Conservation (phyloP, 2,797 vertebrate species). For the Oryzias sinensis region DNA sequence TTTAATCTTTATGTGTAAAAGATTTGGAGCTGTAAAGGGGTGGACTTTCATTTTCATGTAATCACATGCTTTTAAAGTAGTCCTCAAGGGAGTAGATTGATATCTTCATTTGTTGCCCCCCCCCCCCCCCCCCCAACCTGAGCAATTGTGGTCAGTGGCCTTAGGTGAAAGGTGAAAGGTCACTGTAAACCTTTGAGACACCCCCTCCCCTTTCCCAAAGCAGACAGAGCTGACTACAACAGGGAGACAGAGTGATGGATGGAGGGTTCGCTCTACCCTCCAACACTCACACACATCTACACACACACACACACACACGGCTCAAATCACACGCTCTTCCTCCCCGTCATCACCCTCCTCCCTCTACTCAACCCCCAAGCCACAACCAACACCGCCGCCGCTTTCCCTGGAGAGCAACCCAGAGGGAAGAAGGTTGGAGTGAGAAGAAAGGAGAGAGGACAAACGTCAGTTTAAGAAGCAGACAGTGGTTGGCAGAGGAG, state of each 20-base stretch:
- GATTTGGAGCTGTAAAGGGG: too few species aligned
- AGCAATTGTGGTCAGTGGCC: slow-evolving; percentile 35
- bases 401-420: slow-evolving; percentile 36
- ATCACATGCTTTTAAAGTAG: too few species aligned
- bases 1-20: too few species aligned
- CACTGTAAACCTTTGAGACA: slow-evolving; percentile 47
- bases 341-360: slow-evolving; percentile 43
- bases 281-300: slow-evolving; percentile 37
- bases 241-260: slow-evolving; percentile 71
- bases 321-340: slow-evolving; percentile 39
- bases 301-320: slow-evolving; percentile 30
- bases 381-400: slow-evolving; percentile 17
- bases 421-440: slow-evolving; percentile 45
- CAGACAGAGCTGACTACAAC: slow-evolving; percentile 54
- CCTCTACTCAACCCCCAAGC: slow-evolving; percentile 21
- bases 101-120: slow-evolving; percentile 39
- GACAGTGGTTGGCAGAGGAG: slow-evolving; percentile 27
- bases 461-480: slow-evolving; percentile 42
- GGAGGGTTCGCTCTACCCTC: slow-evolving; percentile 50
- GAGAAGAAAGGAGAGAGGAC: slow-evolving; percentile 42
- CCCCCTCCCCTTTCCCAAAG: slow-evolving; percentile 30
- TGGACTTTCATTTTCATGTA: too few species aligned
- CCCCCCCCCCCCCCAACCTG: too few species aligned
- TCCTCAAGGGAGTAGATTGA: slow-evolving; percentile 21
- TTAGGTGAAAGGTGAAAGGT: slow-evolving; percentile 66